phyloP scores from a whole-genome alignment of 2,888 invertebrate species.

The Gymnosoma rotundatum region DNA sequence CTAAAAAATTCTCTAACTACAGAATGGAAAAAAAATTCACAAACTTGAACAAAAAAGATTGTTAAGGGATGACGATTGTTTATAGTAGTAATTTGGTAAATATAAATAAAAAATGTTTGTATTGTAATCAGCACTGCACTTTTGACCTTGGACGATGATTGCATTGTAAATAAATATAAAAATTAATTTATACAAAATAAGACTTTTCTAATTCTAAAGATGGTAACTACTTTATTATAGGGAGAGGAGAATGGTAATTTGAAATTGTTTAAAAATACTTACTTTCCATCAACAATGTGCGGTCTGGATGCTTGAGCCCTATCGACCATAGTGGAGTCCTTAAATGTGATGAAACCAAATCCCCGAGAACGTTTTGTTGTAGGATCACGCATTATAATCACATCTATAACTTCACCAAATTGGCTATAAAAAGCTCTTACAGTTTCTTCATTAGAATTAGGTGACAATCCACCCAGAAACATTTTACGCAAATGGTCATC shows the following conservation, averaged over 20 bases:
- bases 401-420: conserved; percentile 78
- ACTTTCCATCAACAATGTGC: conserved; percentile 83
- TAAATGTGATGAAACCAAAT: conserved; percentile 79
- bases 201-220: too few relatives aligned
- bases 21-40: too few relatives aligned
- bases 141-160: too few relatives aligned
- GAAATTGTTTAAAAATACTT: conserved; percentile 75
- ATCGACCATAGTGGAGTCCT: conserved; percentile 76
- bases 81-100: too few relatives aligned
- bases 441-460: conserved; percentile 76
- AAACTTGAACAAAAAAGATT: too few relatives aligned
- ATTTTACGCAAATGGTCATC: conserved; percentile 79
- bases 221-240: background rate
- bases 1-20: too few relatives aligned
- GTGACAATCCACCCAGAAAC: conserved; percentile 79
- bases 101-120: too few relatives aligned
- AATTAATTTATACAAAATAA: too few relatives aligned
- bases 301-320: conserved; percentile 78
- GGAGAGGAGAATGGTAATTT: background rate
- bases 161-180: too few relatives aligned
- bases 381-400: conserved; percentile 79
- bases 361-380: conserved; percentile 79
- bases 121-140: too few relatives aligned
- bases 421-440: conserved; percentile 76
- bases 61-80: too few relatives aligned